A percentile compares a stretch with the other conserved stretches of the same genome.
Conservation (phyloP, 2,888 invertebrate species). For the Lottia gigantea region DNA sequence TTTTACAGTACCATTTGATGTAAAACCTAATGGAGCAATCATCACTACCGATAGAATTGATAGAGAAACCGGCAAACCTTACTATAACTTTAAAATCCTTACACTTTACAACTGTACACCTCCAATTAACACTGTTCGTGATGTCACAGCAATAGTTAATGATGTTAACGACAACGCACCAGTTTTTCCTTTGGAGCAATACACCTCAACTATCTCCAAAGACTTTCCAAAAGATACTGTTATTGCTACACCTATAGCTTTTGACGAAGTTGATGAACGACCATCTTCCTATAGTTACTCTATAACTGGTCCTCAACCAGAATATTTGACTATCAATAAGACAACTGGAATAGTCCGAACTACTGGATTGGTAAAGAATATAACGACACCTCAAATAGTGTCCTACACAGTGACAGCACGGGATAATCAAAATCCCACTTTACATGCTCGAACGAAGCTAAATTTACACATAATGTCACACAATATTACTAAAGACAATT, state of each 20-base stretch:
- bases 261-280: constrained; percentile 33
- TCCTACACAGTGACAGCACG: not conserved
- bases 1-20: constrained; percentile 35
- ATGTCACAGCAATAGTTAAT: constrained; percentile 34
- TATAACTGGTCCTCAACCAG: constrained; percentile 25
- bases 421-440: not conserved
- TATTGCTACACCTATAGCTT: constrained; percentile 40
- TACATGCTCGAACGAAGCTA: not conserved
- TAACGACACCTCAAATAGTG: not conserved
- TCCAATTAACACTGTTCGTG: constrained; percentile 24
- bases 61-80: constrained; percentile 28
- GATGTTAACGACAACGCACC: constrained; percentile 45
- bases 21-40: constrained; percentile 32
- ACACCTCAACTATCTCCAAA: constrained; percentile 32
- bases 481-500: not conserved
- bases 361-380: constrained; percentile 15
- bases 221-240: constrained; percentile 32
- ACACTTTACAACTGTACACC: constrained; percentile 33
- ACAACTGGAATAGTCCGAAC: constrained; percentile 32
- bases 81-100: constrained; percentile 31
- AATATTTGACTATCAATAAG: constrained; percentile 31
- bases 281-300: constrained; percentile 33
- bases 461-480: not conserved
- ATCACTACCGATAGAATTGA: constrained; percentile 29
- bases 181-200: constrained; percentile 28